Percentiles rank a stretch among this genome's conserved stretches.
Evolutionary conservation across 2,797 vertebrate genomes (phyloP).

Genomic region (Spheniscus humboldti): DNA sequence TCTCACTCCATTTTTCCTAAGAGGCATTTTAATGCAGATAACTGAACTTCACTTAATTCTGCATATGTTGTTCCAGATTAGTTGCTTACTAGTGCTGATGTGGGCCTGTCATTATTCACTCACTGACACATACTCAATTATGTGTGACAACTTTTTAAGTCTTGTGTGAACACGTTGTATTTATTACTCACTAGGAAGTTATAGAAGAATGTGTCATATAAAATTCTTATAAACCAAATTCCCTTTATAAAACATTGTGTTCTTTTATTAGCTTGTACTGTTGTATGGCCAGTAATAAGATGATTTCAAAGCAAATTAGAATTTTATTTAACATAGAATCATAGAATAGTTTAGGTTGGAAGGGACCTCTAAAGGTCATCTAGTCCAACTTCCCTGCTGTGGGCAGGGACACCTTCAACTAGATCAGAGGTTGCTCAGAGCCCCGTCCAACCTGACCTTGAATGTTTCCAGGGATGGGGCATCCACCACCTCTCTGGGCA

Average conservation of each 20-base stretch:
- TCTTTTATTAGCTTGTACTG: not conserved
- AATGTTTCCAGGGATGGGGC: too few species aligned
- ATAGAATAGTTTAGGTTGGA: too few species aligned
- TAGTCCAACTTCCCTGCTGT: too few species aligned
- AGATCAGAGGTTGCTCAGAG: too few species aligned
- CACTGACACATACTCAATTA: not conserved
- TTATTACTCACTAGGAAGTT: not conserved
- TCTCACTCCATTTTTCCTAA: slow-evolving; percentile 58
- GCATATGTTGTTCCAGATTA: slow-evolving; percentile 62
- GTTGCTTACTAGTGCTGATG: slow-evolving; percentile 33
- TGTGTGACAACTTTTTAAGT: not conserved
- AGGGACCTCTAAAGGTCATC: too few species aligned
- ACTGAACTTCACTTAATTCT: slow-evolving; percentile 69
- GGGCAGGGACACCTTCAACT: too few species aligned
- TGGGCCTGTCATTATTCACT: slow-evolving; percentile 13
- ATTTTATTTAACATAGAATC: not conserved
- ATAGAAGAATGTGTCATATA: not conserved
- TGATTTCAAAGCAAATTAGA: not conserved
- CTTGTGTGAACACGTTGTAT: not conserved
- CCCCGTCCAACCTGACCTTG: too few species aligned
- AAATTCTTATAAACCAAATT: not conserved
- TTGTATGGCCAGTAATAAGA: not conserved
- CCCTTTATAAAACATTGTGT: not conserved
- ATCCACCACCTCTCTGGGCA: too few species aligned
- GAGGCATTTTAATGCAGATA: slow-evolving; percentile 68